Percentiles rank a stretch among this genome's conserved stretches.
These are phyloP conservation scores for Syngnathus rostellatus DNA, from an alignment of 2,797 vertebrate species.

Conservation along the genomic window DNA sequence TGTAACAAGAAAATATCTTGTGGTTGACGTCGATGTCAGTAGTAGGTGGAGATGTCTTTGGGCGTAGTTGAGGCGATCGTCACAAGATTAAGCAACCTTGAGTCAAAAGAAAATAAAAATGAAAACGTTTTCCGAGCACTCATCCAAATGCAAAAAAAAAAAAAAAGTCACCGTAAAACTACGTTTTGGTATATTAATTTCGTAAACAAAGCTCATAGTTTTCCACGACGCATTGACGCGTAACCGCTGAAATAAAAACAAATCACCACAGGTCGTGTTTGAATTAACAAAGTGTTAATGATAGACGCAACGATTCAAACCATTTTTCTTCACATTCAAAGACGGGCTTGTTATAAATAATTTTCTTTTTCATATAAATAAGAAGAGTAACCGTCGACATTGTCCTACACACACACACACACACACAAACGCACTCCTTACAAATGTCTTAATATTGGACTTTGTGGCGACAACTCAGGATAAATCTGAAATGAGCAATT, in stretches of 20 bases:
- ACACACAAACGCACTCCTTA: slow-evolving; percentile 42
- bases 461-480: background rate
- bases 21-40: background rate
- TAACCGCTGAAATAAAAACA: slow-evolving; percentile 37
- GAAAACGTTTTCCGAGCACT: background rate
- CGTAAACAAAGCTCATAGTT: background rate
- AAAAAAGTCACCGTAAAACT: background rate
- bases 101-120: background rate
- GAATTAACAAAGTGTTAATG: slow-evolving; percentile 34
- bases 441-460: slow-evolving; percentile 23
- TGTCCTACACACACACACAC: background rate
- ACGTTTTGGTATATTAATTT: background rate
- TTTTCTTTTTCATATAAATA: slow-evolving; percentile 63
- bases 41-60: background rate
- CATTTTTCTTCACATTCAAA: slow-evolving; percentile 49
- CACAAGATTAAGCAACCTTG: background rate
- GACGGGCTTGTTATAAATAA: slow-evolving; percentile 55
- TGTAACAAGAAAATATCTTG: background rate
- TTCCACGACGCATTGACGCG: background rate
- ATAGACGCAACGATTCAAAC: slow-evolving; percentile 18
- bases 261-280: slow-evolving; percentile 13
- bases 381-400: slow-evolving; percentile 19
- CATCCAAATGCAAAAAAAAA: no score
- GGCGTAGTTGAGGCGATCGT: background rate
- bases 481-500: background rate